phyloP scores from a whole-genome alignment of 2,113 vertebrate genomes.

The Prionailurus viverrinus region DNA sequence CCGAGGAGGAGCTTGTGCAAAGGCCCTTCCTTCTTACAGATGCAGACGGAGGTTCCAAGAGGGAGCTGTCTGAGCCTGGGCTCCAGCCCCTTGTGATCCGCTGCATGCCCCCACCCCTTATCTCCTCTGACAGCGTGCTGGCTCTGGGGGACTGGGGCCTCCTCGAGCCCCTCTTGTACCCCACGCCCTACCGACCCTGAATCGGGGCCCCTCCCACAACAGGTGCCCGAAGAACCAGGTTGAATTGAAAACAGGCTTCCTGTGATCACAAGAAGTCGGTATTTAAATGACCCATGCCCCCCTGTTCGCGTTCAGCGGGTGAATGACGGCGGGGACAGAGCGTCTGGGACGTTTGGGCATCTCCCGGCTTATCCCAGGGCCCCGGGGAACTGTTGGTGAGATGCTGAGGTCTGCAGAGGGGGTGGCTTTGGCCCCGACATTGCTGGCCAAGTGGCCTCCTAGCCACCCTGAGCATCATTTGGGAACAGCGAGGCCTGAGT shows the following conservation, averaged over 20 bases:
- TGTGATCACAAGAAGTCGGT: neutral
- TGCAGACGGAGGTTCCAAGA: accelerated
- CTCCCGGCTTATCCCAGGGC: neutral
- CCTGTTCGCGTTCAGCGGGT: neutral
- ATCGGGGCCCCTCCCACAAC: neutral
- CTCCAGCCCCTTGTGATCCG: neutral
- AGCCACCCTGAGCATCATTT: accelerated
- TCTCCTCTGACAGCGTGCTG: accelerated
- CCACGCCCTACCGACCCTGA: neutral
- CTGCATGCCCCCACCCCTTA: accelerated
- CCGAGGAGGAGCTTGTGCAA: neutral
- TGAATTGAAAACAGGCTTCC: neutral
- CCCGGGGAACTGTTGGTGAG: neutral
- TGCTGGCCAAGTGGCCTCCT: neutral
- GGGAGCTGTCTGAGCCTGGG: accelerated
- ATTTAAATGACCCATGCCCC: neutral
- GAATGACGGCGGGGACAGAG: neutral
- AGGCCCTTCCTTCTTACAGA: neutral
- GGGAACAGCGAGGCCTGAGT: neutral
- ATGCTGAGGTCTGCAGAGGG: accelerated
- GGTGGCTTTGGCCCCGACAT: neutral
- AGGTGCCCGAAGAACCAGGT: neutral
- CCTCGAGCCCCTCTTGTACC: neutral
- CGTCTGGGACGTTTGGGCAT: neutral
- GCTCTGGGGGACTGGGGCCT: neutral